Percentiles rank a stretch among this genome's conserved stretches.
These are phyloP conservation scores for Saimiri boliviensis DNA, from an alignment of 2,113 vertebrate genomes.

Conservation along the genomic window DNA sequence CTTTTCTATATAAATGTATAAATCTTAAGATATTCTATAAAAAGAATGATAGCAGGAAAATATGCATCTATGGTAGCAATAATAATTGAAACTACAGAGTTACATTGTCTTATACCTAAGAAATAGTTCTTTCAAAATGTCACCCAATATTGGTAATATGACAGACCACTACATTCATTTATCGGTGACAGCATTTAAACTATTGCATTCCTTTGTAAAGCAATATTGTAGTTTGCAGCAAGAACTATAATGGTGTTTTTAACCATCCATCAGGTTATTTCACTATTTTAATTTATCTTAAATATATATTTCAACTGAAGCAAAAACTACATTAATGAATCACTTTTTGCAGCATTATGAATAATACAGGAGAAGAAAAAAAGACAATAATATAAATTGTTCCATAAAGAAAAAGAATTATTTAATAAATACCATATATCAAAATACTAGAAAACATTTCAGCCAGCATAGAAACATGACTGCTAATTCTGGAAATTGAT, in stretches of 20 bases:
- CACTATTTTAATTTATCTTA: background rate
- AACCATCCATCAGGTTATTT: background rate
- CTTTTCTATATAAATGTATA: background rate
- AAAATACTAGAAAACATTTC: background rate
- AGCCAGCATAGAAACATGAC: background rate
- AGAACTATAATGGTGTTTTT: background rate
- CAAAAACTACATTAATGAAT: background rate
- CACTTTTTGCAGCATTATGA: background rate
- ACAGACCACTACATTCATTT: background rate
- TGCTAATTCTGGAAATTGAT: background rate
- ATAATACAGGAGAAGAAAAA: slow-evolving; percentile 19
- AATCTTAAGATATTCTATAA: background rate
- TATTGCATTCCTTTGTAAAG: background rate
- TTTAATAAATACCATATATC: background rate
- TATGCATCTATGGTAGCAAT: background rate
- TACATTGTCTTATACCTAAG: background rate
- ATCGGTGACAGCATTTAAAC: background rate
- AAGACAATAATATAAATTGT: background rate
- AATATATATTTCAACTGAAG: background rate
- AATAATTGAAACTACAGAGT: background rate
- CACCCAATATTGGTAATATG: background rate
- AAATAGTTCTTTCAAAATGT: background rate
- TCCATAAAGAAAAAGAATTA: background rate
- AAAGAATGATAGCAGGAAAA: background rate
- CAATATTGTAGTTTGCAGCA: background rate